phyloP scores from a whole-genome alignment of 2,888 invertebrate genomes.

The Rhopalosiphum nymphaeae region DNA sequence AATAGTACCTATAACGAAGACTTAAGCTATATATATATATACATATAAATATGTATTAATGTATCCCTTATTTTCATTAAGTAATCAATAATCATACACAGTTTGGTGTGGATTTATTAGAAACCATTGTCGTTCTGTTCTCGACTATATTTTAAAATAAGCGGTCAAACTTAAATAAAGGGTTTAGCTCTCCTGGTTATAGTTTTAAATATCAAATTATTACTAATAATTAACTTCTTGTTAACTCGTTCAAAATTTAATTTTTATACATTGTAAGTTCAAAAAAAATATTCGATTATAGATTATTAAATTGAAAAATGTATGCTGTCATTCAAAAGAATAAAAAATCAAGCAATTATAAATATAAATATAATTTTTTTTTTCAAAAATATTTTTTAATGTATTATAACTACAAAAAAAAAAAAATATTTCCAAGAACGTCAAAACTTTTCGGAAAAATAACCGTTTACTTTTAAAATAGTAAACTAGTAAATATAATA shows the following conservation, averaged over 20 bases:
- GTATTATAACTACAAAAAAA: background rate
- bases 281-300: background rate
- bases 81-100: background rate
- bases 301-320: background rate
- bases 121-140: background rate
- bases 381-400: background rate
- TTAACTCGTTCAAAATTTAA: background rate
- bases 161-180: background rate
- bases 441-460: background rate
- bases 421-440: background rate
- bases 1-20: background rate
- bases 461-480: background rate
- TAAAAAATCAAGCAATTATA: background rate
- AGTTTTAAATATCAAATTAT: background rate
- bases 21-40: background rate
- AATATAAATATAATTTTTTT: background rate
- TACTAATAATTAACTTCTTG: background rate
- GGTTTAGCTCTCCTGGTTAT: background rate
- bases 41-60: background rate
- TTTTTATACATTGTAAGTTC: background rate
- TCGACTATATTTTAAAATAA: background rate
- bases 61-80: background rate
- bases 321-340: background rate
- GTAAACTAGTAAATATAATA: too few relatives aligned
- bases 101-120: background rate